Percentiles rank a stretch among this genome's conserved stretches.
Evolutionary conservation across 2,888 invertebrate species (phyloP).

Genomic region (Drosophila helvetica): DNA sequence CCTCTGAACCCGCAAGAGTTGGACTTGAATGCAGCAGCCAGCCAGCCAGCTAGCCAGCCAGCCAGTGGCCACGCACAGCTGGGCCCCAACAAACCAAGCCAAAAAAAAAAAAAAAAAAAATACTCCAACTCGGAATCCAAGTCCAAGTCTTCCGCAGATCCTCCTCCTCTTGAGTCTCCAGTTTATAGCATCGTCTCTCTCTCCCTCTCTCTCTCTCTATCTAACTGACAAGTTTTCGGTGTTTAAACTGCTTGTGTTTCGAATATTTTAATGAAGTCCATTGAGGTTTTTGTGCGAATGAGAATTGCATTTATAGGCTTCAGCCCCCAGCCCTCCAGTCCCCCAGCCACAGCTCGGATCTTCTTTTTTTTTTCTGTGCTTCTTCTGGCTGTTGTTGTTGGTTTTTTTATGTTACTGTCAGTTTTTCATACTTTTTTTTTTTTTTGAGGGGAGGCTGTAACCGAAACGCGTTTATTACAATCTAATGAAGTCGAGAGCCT

Average conservation of each 20-base stretch:
- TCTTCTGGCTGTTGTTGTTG: constrained; percentile 38
- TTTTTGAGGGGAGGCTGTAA: constrained; percentile 62
- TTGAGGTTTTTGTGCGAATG: constrained; percentile 76
- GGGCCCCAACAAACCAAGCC: constrained; percentile 20
- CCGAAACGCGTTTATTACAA: constrained; percentile 76
- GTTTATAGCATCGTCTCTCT: constrained; percentile 3
- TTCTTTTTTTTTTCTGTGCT: constrained; percentile 45
- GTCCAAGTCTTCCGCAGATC: neutral
- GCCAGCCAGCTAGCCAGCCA: constrained; percentile 52
- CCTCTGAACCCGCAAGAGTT: constrained; percentile 74
- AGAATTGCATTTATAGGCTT: constrained; percentile 76
- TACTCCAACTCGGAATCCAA: constrained; percentile 12
- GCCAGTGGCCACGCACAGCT: constrained; percentile 48
- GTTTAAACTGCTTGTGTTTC: constrained; percentile 76
- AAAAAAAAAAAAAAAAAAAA: constrained; percentile 10
- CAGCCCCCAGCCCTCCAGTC: neutral
- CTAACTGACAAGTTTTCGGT: constrained; percentile 36
- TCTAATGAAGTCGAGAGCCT: constrained; percentile 79
- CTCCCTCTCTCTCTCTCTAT: constrained; percentile 14
- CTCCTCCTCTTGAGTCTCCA: neutral
- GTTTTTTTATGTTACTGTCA: constrained; percentile 71
- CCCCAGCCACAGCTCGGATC: constrained; percentile 55
- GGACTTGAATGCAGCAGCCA: constrained; percentile 41
- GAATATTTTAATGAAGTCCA: constrained; percentile 80
- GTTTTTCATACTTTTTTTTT: constrained; percentile 37